Evolutionary conservation across 2,797 vertebrate species (phyloP).

Genomic region (Poeciliopsis turneri): DNA sequence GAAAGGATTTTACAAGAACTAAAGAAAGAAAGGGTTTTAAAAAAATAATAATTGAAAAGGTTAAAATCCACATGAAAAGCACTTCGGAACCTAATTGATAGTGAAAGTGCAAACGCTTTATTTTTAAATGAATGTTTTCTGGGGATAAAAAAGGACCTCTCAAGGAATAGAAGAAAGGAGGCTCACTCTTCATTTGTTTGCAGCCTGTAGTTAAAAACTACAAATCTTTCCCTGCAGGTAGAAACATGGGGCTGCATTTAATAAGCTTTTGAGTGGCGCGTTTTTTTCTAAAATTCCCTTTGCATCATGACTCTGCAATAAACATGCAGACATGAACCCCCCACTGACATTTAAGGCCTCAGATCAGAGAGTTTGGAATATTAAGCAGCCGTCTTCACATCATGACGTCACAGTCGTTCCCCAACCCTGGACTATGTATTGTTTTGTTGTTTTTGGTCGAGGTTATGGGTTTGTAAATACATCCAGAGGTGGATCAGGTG

Average conservation of each 20-base stretch:
- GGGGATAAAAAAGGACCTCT: neutral
- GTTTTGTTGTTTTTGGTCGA: too few relatives aligned
- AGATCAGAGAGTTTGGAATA: neutral
- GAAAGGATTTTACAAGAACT: neutral
- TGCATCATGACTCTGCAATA: neutral
- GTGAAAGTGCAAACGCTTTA: neutral
- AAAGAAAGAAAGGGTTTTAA: neutral
- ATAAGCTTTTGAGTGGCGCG: constrained; percentile 28
- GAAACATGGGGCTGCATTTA: constrained; percentile 62
- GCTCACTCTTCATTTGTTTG: constrained; percentile 22
- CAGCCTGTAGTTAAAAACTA: constrained; percentile 18
- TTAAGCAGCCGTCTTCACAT: neutral
- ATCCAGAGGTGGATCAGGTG: neutral
- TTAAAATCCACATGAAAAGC: constrained; percentile 6
- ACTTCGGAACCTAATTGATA: neutral
- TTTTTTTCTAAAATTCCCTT: neutral
- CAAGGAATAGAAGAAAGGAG: constrained; percentile 5
- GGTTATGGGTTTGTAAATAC: neutral
- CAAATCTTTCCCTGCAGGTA: constrained; percentile 45
- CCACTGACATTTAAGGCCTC: neutral
- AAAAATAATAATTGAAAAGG: neutral
- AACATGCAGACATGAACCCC: neutral
- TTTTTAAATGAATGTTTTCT: neutral
- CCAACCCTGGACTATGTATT: neutral
- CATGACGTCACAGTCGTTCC: neutral